Evolutionary conservation across 2,888 invertebrate species (phyloP), one percentile per base, ranked within the genome.

Genomic region (Platynereis dumerilii): DNA sequence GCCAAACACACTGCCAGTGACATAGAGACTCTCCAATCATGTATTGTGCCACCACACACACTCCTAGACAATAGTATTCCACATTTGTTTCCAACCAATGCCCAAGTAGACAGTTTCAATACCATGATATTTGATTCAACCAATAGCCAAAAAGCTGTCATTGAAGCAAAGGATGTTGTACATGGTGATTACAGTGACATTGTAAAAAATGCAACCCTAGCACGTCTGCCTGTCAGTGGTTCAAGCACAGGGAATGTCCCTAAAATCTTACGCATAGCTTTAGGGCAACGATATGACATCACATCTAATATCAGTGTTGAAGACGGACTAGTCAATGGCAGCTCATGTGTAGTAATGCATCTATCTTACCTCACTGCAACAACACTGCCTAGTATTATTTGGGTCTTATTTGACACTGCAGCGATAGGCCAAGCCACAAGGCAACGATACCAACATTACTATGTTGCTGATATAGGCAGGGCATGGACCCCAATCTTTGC

Each of bases 41-140:
- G n/a, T n/a, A n/a, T n/a, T n/a, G n/a, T n/a, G n/a, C n/a, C n/a
- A n/a, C n/a, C n/a, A n/a, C n/a, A n/a, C n/a, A n/a, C n/a, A n/a
- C n/a, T n/a, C n/a, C n/a, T n/a, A n/a, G 52, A 52, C n/a, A 3
- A 52, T 10, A 17, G n/a, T 48, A n/a, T 48, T n/a, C 48, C 48
- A 48, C 48, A 48, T 48, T 22, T 48, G 7, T 48, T 48, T n/a
- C 48, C 22, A 48, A 48, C 48, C 48, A 48, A 48, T 22, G 17
- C 5, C 3, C n/a, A 12, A 48, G 48, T 48, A 7, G 48, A 48
- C 17, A n/a, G 7, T 34, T 34, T 34, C 34, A 34, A 34, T 12
- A 34, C 7, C 5, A 34, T 12, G 34, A 34, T 34, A 34, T 12
- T 7, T 12, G 12, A 34, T 12, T 34, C 34, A 7, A 34, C 34